Base-by-base conservation (phyloP, 1,140 invertebrate genomes). In the Anagrus nilaparvatae region DNA sequence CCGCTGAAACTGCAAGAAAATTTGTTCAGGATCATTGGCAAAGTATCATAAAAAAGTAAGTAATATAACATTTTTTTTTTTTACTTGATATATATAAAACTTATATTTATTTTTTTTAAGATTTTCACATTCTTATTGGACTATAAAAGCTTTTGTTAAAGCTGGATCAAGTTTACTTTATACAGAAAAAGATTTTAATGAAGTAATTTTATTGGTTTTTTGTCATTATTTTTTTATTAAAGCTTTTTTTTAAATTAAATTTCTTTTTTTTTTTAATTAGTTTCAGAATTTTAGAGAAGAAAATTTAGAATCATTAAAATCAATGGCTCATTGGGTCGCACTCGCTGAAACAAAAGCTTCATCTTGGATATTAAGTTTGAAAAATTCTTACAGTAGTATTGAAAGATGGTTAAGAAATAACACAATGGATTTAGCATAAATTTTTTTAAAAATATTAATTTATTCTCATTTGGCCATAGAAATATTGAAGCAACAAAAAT, bases 281-380 rank as follows among this genome's bases (percentile, higher is more conserved):
- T 61, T 66, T 37, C 59, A 59, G 44, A 46, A 37, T 17, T 67
- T 67, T 35, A 52, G 58, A 24, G 54, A 56, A 6, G 37, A 42
- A 12, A 56, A 67, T 39, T 55, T 58, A n/a, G 54, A 66, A 2
- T 56, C 52, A 23, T 46, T 67, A 19, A 61, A 58, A 19, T 48
- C 40, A 17, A 53, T 62, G 4, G 61, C 61, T 2, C 56, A 63
- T n/a, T 51, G 50, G 0, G 54, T 62, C 19, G 51, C 55, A 9
- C 51, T 64, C 14, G 51, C 60, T 23, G 56, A 67, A 35, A 56
- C 61, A 2, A 57, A 54, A 18, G 61, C 61, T 4, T 57, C 53
- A 19, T 56, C 59, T 3, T 53, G 54, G 41, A 54, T 56, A 4
- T 49, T 47, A 13, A 64, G 63, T 53, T 23, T 56, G n/a, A 59